Percentiles rank a stretch among this genome's conserved stretches.
Conservation (phyloP, 1,140 invertebrate species). For the Trichonephila clavata region DNA sequence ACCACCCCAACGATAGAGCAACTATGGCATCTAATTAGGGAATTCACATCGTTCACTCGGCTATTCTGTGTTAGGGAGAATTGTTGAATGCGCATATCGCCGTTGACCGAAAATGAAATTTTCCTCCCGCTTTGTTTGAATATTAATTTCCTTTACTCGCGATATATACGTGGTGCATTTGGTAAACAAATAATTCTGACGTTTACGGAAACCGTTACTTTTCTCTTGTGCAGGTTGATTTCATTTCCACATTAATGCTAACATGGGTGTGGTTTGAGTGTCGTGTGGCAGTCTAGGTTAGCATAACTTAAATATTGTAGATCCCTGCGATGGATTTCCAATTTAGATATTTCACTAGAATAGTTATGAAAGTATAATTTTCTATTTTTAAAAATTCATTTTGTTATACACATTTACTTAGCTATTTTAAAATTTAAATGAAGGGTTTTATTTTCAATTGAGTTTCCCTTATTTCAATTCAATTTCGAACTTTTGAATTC, state of each 20-base stretch:
- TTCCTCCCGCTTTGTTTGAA: not conserved
- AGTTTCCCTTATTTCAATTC: too few species aligned
- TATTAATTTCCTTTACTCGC: not conserved
- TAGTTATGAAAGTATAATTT: too few species aligned
- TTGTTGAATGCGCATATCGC: not conserved
- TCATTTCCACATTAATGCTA: not conserved
- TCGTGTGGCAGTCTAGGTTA: too few species aligned
- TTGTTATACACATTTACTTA: too few species aligned
- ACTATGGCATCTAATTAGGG: too few species aligned
- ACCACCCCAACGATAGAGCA: not conserved
- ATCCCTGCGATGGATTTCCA: too few species aligned
- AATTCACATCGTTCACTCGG: not conserved
- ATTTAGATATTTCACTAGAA: too few species aligned
- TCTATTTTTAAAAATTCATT: too few species aligned
- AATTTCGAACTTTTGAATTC: too few species aligned
- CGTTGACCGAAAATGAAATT: not conserved
- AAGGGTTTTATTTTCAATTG: too few species aligned
- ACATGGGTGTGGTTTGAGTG: not conserved
- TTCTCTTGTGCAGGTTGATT: not conserved
- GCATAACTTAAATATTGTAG: too few species aligned
- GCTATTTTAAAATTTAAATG: too few species aligned
- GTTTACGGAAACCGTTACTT: not conserved
- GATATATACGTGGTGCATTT: not conserved
- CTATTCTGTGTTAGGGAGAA: not conserved
- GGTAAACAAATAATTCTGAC: not conserved